phyloP scores from a whole-genome alignment of 2,113 vertebrate genomes.

The Pogonocichla stellata region DNA sequence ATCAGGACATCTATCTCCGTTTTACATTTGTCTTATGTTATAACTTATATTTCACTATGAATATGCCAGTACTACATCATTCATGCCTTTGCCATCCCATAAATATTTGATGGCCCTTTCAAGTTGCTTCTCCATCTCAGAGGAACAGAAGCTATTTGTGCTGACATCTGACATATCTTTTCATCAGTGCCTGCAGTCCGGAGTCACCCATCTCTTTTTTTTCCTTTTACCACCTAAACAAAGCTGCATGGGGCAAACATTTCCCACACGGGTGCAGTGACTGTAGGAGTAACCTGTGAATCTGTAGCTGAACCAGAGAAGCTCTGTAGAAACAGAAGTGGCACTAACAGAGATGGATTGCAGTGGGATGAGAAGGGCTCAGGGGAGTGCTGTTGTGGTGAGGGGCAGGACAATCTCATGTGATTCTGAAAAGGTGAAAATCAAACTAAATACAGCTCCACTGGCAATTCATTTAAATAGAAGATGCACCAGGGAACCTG shows the following conservation, averaged over 20 bases:
- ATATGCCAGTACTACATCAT: not conserved
- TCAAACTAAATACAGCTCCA: not conserved
- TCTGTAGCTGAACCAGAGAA: not conserved
- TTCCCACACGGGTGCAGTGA: not conserved
- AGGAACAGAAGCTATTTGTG: not conserved
- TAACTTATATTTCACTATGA: not conserved
- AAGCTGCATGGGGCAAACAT: not conserved
- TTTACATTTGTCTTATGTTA: not conserved
- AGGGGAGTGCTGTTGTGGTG: not conserved
- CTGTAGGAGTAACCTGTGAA: not conserved
- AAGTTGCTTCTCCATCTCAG: not conserved
- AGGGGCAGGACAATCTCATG: not conserved
- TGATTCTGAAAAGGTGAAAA: not conserved
- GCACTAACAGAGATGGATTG: not conserved
- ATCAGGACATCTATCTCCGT: not conserved
- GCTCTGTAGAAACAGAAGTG: not conserved
- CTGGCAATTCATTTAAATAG: not conserved
- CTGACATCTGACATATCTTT: constrained; percentile 8
- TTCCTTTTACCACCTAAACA: not conserved
- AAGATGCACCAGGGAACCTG: not conserved
- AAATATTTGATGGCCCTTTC: constrained; percentile 46
- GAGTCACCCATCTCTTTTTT: not conserved
- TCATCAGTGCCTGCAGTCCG: not conserved
- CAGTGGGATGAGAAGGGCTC: not conserved
- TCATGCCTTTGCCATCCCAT: not conserved